Evolutionary conservation across 1,140 invertebrate genomes (phyloP), one percentile per base, ranked within the genome.

Genomic region (Cryptotermes secundus): DNA sequence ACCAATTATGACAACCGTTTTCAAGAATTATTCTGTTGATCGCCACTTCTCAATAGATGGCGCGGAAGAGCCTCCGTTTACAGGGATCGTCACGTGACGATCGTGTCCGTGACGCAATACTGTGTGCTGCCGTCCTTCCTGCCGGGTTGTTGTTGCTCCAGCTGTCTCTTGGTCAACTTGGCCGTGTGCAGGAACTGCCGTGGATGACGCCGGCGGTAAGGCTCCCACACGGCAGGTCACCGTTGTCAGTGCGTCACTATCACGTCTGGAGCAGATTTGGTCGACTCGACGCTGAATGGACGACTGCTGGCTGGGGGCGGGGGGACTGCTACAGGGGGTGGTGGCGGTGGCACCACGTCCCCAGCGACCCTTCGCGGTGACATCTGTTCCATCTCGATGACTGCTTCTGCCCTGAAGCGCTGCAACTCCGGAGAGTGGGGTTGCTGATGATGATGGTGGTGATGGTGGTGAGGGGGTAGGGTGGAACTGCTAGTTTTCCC

Each of bases 241-340:
- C 89, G 88, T 87, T 92, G 93, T 95, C 94, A 96, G 93, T 95
- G 95, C 31, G 94, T 95, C 87, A 95, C 95, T 86, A 97, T 96
- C 83, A 97, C 96, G 88, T 97, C 96, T 34, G 96, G 96, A 2
- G 96, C 96, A 80, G 96, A 96, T 88, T 96, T 96, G 19, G 94
- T 95, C 24, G 95, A 95, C 85, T 95, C 94, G 82, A 94, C 93
- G 88, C 94, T 95, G 88, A 94, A 94, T 0, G 94, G 93, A 22
- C 94, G 90, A 42, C 89, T 88, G 86, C 89, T 83, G 85, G 79
- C 86, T 86, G 42, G 85, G 84, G 42, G 87, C 59, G 35, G 86
- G 83, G 24, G 84, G 86, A 65, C 86, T 86, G 31, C 85, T 85
- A n/a, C 87, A 49, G 31, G 86, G 84, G 72, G 86, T 83, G 65